phyloP scores from a whole-genome alignment of 2,888 invertebrate genomes.

The Epinotia ramella region DNA sequence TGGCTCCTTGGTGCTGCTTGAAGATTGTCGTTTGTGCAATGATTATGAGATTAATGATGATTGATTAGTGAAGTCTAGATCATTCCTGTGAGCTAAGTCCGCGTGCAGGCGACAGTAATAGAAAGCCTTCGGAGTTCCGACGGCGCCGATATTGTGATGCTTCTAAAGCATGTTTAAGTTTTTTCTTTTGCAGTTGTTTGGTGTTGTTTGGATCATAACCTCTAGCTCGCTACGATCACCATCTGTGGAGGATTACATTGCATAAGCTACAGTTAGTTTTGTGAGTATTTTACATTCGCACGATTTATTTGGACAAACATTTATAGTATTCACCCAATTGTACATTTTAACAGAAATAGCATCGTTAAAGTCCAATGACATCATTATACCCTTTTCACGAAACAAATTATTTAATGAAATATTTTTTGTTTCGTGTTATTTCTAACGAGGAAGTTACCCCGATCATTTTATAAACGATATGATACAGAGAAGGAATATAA shows the following conservation, averaged over 20 bases:
- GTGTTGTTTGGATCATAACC: constrained; percentile 86
- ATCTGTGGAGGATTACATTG: constrained; percentile 85
- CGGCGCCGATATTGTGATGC: constrained; percentile 71
- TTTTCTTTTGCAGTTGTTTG: constrained; percentile 86
- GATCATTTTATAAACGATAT: too few relatives aligned
- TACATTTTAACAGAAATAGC: neutral
- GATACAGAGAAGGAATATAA: too few relatives aligned
- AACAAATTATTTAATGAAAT: too few relatives aligned
- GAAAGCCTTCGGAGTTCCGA: constrained; percentile 79
- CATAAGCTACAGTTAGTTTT: constrained; percentile 78
- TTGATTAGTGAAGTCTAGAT: constrained; percentile 69
- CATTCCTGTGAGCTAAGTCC: constrained; percentile 82
- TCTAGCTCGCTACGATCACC: constrained; percentile 86
- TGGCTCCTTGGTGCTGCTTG: constrained; percentile 77
- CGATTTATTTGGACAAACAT: constrained; percentile 35
- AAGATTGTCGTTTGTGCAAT: constrained; percentile 74
- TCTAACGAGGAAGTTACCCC: too few relatives aligned
- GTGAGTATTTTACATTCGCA: constrained; percentile 61
- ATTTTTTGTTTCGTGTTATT: too few relatives aligned
- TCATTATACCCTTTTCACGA: too few relatives aligned
- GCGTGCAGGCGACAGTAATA: constrained; percentile 81
- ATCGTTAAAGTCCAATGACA: too few relatives aligned
- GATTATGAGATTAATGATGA: constrained; percentile 67
- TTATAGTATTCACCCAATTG: constrained; percentile 21
- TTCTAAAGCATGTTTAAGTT: constrained; percentile 86